Evolutionary conservation across 1,140 invertebrate species (phyloP), one percentile per base, ranked within the genome.

Genomic region (Saccostrea echinata): DNA sequence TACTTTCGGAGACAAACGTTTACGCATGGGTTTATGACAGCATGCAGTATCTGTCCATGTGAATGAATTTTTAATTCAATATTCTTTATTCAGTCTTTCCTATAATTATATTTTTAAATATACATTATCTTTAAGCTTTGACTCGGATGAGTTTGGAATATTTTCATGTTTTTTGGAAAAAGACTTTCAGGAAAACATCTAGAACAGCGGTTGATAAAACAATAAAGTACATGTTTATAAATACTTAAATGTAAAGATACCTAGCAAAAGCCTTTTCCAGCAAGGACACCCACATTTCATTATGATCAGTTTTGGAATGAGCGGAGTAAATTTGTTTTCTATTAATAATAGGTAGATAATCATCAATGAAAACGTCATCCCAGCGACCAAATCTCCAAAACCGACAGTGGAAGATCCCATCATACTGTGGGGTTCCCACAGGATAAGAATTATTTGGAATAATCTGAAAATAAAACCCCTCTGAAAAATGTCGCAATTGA

Each of bases 201-300:
- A 43, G 4, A 8, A 43, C 43, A 43, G 4, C 43, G 43, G 4
- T 43, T 43, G 43, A 43, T 43, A 43, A 43, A 43, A 6, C 43
- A 43, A 43, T 8, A 43, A 3, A 43, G 9, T 43, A 43, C 43
- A 43, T 6, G 1, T 43, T 43, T 4, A 43, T 43, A 6, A 3
- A 43, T 43, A 43, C 6, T 43, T 43, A 43, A 43, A 43, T 43
- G 43, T 43, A 43, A 43, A 43, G 9, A 6, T 95, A 97, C 97
- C 97, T 97, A 76, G 97, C 97, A 94, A 97, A 97, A n/a, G 97
- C 97, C 94, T 97, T 97, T 94, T 97, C 97, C 33, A 97, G 93
- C 6, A 97, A 93, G 1, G 97, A 96, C 9, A 95, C 94, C 95
- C 95, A 96, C 90, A 96, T 95, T 90, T 96, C 95, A 64, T 92